Evolutionary conservation across 2,888 invertebrate genomes (phyloP).

Genomic region (Pandemis cinnamomeana): DNA sequence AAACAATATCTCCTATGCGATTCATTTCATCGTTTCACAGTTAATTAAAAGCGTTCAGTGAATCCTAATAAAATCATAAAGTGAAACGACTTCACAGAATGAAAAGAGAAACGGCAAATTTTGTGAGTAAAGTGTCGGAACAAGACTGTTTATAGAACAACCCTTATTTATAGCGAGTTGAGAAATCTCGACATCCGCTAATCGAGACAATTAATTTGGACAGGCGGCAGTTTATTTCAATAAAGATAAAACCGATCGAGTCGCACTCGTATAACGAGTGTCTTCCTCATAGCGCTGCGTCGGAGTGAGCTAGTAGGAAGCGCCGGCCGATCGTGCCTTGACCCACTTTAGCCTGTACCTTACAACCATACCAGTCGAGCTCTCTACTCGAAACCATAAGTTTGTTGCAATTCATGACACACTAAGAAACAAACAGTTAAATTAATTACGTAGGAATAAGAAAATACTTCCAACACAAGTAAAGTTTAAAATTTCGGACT

Average conservation of each 20-base stretch:
- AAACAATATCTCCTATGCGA: slow-evolving; percentile 12
- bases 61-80: slow-evolving; percentile 1
- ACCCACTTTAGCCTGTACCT: slow-evolving; percentile 66
- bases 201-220: slow-evolving; percentile 26
- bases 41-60: slow-evolving; percentile 6
- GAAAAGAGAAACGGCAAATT: neutral
- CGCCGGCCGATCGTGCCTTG: slow-evolving; percentile 72
- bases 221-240: slow-evolving; percentile 54
- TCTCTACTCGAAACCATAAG: slow-evolving; percentile 31
- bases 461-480: neutral
- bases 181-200: slow-evolving; percentile 32
- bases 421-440: slow-evolving; percentile 3
- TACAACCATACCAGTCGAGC: slow-evolving; percentile 42
- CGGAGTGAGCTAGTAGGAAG: slow-evolving; percentile 69
- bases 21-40: slow-evolving; percentile 4
- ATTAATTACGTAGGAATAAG: neutral
- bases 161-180: slow-evolving; percentile 1
- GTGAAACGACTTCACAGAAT: neutral
- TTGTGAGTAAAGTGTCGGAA: slow-evolving; percentile 2
- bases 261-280: slow-evolving; percentile 67
- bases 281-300: slow-evolving; percentile 67
- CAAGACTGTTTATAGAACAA: neutral
- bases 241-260: slow-evolving; percentile 55
- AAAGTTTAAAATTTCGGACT: neutral
- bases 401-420: slow-evolving; percentile 16